Base-by-base conservation (phyloP, 1,140 invertebrate genomes). In the Aphelinus atriplicis region DNA sequence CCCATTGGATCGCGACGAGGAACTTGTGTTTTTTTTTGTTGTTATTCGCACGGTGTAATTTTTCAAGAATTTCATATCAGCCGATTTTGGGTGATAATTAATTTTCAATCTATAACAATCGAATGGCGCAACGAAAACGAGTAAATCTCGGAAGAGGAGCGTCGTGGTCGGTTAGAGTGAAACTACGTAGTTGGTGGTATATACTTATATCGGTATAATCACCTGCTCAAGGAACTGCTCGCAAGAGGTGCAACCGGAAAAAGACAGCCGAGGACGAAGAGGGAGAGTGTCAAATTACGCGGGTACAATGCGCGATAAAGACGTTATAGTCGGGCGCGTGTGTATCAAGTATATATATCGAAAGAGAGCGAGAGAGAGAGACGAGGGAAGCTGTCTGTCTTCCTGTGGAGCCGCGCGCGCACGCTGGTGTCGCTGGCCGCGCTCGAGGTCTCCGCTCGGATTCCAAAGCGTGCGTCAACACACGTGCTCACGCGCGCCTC, bases 381-480 rank as follows among this genome's bases (percentile, higher is more conserved):
- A 45, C 10, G 42, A 55, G 48, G 7, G 50, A 68, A 50, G 61
- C 43, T 47, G 47, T 42, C 1, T 57, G n/a, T 50, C 43, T 45
- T 69, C 10, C 46, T 55, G 47, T 70, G 73, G 51, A 26, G 62
- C 61, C 68, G 61, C 75, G 26, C 26, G 26, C 26, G 26, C 26
- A 26, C 26, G 26, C 26, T 0, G 82, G 82, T 81, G 84, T 84
- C 84, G 84, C 73, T 85, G 83, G 80, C 84, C 84, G 82, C 81
- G 69, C 81, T 83, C 84, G 83, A 84, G 84, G 84, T 84, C 84
- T 85, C 75, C 79, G 77, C 75, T 78, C 80, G 77, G 82, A 84
- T 85, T 85, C 84, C 83, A 79, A 82, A 77, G 81, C 80, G 80
- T 84, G 84, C 83, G 84, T 85, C 83, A 85, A 26, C 82, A 76